phyloP scores from a whole-genome alignment of 2,113 vertebrate genomes.

The Microcebus tavaratra region DNA sequence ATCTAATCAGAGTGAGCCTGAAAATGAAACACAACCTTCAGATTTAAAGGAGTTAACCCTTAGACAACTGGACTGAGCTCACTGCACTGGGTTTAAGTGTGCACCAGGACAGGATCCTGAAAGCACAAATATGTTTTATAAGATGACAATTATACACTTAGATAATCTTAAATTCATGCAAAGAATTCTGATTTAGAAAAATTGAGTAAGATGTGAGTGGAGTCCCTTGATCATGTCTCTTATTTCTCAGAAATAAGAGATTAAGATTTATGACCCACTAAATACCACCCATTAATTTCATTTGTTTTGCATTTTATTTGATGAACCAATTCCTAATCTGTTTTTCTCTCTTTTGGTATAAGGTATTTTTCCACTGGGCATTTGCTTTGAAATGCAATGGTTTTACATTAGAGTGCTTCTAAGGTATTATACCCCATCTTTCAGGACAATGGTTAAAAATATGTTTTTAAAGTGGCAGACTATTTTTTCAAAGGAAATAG shows the following conservation, averaged over 20 bases:
- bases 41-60: rapidly evolving
- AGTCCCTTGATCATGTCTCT: background rate
- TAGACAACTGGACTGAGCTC: background rate
- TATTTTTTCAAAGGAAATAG: slow-evolving; percentile 9
- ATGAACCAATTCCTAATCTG: background rate
- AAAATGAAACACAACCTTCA: background rate
- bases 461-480: background rate
- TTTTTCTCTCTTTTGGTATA: background rate
- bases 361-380: background rate
- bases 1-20: background rate
- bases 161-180: background rate
- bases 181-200: background rate
- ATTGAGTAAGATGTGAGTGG: background rate
- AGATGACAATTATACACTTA: background rate
- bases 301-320: background rate
- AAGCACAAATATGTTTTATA: background rate
- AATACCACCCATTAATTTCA: background rate
- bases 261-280: background rate
- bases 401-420: background rate
- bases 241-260: background rate
- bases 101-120: background rate
- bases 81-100: background rate
- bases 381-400: background rate
- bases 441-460: background rate
- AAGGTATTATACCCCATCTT: background rate